These are phyloP conservation scores for Conus betulinus DNA, from an alignment of 1,140 invertebrate species.

Conservation along the genomic window DNA sequence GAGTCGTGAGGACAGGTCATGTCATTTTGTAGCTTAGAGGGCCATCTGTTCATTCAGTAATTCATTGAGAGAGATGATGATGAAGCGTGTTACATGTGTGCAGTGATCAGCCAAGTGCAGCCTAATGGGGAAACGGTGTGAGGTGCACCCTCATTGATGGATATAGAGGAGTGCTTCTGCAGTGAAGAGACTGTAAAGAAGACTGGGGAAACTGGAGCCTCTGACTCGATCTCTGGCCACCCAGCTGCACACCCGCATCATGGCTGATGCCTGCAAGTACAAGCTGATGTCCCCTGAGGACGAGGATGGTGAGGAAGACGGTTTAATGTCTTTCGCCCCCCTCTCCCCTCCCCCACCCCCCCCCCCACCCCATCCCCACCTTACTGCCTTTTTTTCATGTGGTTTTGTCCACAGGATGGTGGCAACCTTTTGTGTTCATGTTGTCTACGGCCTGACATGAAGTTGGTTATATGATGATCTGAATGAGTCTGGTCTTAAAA, in stretches of 20 bases:
- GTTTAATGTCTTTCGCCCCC: background rate
- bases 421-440: background rate
- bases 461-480: too few relatives aligned
- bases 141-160: background rate
- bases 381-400: background rate
- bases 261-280: constrained; percentile 15
- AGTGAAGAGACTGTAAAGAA: background rate
- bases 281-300: constrained; percentile 20
- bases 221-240: background rate
- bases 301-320: background rate
- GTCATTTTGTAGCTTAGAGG: too few relatives aligned
- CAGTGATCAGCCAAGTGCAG: too few relatives aligned
- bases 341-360: too few relatives aligned
- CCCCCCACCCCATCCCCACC: too few relatives aligned
- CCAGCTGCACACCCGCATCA: background rate
- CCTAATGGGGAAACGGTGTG: too few relatives aligned
- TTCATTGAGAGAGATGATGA: too few relatives aligned
- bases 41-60: too few relatives aligned
- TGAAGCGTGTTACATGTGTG: too few relatives aligned
- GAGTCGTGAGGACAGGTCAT: too few relatives aligned
- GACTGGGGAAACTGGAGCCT: background rate
- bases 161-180: background rate
- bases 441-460: background rate
- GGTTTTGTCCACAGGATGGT: background rate
- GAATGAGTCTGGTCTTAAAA: too few relatives aligned